Evolutionary conservation across 2,797 vertebrate genomes (phyloP).

Genomic region (Myotis pilosus): DNA sequence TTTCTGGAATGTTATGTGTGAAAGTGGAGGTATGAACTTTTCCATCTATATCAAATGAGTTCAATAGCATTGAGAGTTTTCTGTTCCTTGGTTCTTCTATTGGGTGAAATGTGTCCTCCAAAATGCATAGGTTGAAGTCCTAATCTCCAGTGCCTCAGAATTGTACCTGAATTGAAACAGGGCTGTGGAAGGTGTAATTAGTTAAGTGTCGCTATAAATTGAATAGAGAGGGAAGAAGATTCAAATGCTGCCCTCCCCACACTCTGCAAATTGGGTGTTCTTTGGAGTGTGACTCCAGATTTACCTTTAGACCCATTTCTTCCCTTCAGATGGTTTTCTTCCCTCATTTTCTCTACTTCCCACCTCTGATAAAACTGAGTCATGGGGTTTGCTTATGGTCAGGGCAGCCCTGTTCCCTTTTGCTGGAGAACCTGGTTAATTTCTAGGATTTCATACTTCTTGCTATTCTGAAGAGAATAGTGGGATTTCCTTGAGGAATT

Average conservation of each 20-base stretch:
- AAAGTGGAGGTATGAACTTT: background rate
- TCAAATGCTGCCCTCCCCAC: rapidly evolving
- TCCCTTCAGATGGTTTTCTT: background rate
- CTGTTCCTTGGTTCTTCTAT: background rate
- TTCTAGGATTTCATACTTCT: background rate
- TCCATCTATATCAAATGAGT: background rate
- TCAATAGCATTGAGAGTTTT: background rate
- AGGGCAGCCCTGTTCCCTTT: background rate
- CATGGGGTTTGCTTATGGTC: background rate
- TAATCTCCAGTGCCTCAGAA: background rate
- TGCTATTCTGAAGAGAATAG: background rate
- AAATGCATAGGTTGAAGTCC: background rate
- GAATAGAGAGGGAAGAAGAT: background rate
- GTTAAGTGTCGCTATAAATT: background rate
- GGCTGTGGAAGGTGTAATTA: background rate
- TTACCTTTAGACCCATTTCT: background rate
- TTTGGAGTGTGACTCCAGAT: background rate
- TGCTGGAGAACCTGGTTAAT: background rate
- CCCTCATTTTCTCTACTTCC: background rate
- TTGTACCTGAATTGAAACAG: background rate
- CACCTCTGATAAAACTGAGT: background rate
- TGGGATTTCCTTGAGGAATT: background rate
- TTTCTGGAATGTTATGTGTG: background rate
- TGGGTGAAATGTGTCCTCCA: background rate
- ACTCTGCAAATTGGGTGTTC: background rate